phyloP scores from a whole-genome alignment of 35 echinoderm and acorn worm genomes.

The Lytechinus variegatus region DNA sequence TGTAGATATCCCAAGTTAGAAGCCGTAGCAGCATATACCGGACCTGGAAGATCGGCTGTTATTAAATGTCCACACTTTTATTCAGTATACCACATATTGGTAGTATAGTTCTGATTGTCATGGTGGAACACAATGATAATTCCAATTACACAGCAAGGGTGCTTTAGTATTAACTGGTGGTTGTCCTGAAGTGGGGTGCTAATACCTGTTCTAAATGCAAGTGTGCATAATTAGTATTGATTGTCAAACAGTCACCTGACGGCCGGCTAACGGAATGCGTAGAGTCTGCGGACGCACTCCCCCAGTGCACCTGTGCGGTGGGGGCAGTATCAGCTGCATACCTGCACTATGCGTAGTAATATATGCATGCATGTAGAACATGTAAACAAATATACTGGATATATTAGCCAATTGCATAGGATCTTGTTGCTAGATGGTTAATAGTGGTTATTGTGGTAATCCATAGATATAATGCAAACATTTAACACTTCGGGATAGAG shows the following conservation, averaged over 20 bases:
- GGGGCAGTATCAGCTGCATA: not conserved
- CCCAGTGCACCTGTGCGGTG: not conserved
- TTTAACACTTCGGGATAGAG: no score
- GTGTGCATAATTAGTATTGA: constrained; percentile 7
- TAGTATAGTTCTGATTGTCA: no score
- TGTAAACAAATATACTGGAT: no score
- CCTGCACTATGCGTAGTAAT: no score
- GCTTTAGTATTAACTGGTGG: not conserved
- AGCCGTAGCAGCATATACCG: not conserved
- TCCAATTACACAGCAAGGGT: not conserved
- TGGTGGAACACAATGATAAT: not conserved
- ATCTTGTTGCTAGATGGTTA: no score
- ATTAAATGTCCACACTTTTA: not conserved
- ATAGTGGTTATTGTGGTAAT: no score
- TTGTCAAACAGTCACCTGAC: not conserved
- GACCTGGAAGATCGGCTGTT: not conserved
- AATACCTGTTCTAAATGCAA: not conserved
- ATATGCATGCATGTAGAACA: no score
- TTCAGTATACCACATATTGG: no score
- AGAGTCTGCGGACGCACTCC: not conserved
- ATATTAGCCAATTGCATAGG: no score
- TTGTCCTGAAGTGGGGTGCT: not conserved
- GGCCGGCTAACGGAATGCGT: not conserved
- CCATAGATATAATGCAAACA: no score
- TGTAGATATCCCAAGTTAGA: not conserved